These are phyloP conservation scores for Mnemiopsis leidyi DNA, from an alignment of 37 sponge, comb jelly and placozoan genomes.

Conservation along the genomic window DNA sequence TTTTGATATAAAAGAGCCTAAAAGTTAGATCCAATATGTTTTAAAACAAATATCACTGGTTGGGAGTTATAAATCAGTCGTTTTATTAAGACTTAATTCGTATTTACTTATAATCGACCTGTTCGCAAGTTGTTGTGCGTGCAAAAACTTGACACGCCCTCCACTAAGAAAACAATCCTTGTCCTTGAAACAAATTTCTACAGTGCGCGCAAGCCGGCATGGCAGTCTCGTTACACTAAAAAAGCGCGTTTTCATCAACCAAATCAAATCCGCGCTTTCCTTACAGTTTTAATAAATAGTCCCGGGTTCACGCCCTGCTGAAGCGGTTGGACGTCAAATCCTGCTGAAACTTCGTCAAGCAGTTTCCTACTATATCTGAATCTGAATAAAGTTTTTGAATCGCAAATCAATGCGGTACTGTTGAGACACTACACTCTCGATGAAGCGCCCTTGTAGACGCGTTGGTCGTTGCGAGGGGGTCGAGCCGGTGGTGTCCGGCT, in stretches of 20 bases:
- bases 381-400: slow-evolving; percentile 65
- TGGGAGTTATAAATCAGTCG: neutral
- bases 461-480: slow-evolving; percentile 31
- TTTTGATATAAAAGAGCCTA: slow-evolving; percentile 61
- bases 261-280: slow-evolving; percentile 34
- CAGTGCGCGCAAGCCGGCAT: neutral
- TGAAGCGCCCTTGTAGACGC: slow-evolving; percentile 54
- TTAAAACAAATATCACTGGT: slow-evolving; percentile 32
- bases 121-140: neutral
- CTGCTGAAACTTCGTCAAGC: neutral
- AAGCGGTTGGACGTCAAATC: neutral
- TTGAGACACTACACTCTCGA: neutral
- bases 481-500: slow-evolving; percentile 49
- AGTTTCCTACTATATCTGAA: slow-evolving; percentile 43
- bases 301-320: slow-evolving; percentile 19
- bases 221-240: neutral
- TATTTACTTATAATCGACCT: neutral
- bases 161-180: neutral
- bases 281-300: slow-evolving; percentile 57
- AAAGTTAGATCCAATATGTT: slow-evolving; percentile 53
- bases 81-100: slow-evolving; percentile 11
- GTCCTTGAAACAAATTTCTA: slow-evolving; percentile 38
- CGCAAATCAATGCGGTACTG: slow-evolving; percentile 30
- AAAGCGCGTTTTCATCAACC: slow-evolving; percentile 14
- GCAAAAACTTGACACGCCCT: neutral